Percentiles rank a stretch among this genome's conserved stretches.
These are phyloP conservation scores for Hippocampus zosterae DNA, from an alignment of 2,113 vertebrate species.

Conservation along the genomic window DNA sequence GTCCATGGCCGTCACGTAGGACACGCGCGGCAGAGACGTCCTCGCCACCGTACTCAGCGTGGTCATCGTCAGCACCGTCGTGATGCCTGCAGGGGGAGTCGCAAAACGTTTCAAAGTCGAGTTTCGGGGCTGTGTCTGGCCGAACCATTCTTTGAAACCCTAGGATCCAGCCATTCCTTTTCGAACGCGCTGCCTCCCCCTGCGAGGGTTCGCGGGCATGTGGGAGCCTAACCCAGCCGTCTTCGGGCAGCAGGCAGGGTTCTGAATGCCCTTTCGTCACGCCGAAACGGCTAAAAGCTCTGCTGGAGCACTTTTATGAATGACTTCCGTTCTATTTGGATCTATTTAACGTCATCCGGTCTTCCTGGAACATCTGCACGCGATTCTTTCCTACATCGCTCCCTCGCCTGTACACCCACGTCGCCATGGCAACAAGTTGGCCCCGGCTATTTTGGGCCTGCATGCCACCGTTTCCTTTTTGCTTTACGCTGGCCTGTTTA, in stretches of 20 bases:
- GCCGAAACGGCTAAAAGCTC: too few species aligned
- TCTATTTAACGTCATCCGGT: background rate
- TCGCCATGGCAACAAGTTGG: conserved; percentile 69
- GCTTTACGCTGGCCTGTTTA: conserved; percentile 54
- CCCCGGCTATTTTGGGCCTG: conserved; percentile 63
- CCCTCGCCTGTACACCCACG: conserved; percentile 26
- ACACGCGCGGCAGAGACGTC: conserved; percentile 90
- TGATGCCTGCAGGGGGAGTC: conserved; percentile 78
- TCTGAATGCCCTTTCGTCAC: too few species aligned
- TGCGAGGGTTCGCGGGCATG: too few species aligned
- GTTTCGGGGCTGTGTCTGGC: background rate
- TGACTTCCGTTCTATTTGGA: background rate
- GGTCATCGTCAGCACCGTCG: conserved; percentile 95
- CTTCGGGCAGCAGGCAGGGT: too few species aligned
- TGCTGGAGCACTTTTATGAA: too few species aligned
- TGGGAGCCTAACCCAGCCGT: too few species aligned
- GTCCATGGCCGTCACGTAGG: conserved; percentile 95
- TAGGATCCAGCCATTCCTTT: too few species aligned
- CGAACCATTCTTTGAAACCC: too few species aligned
- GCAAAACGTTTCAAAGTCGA: background rate
- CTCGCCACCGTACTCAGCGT: conserved; percentile 92
- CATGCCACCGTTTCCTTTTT: conserved; percentile 39
- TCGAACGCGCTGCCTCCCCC: too few species aligned
- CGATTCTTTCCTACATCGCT: conserved; percentile 7
- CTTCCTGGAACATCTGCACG: background rate